Base-by-base conservation (phyloP, 2,113 vertebrate genomes). In the Neotragus pygmaeus region DNA sequence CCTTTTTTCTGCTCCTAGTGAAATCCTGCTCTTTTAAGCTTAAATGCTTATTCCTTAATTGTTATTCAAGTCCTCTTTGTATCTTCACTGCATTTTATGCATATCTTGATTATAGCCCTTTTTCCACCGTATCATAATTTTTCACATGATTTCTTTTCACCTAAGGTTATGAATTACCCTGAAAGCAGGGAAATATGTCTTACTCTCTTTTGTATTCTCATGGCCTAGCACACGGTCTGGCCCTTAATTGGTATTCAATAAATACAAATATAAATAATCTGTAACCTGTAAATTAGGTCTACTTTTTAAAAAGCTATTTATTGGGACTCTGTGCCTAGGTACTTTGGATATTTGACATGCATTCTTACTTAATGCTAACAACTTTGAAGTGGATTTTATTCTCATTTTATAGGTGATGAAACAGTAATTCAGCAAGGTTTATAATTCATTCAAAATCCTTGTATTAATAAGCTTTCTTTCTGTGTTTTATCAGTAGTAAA, bases 321-420 rank as follows among this genome's bases (percentile, higher is more conserved):
- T 73, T 85, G 27, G 66, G 33, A 7, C 14, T 84, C 1, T 81
- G 4, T 89, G 51, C 8, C 8, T 85, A n/a, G 33, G 47, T 17
- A 60, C 17, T 60, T 86, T 58, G 64, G 90, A 16, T 95, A 36
- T 88, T 84, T 91, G 49, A 85, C 25, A 6, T 87, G 7, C 13
- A 36, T 92, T 81, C 30, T 84, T 36, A 36, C 82, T 86, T 90
- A 90, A 81, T 88, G 82, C 55, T 77, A 12, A 53, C 36, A 83
- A 73, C 58, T 77, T 70, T 85, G 58, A 96, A 85, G 64, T 93
- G 57, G 43, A 53, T 96, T 93, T 75, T 94, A 47, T 47, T 80
- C 7, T 57, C n/a, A 27, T 49, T 92, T 85, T 82, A 51, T 89
- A 70, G 55, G 19, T 87, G 57, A 51, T 64, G 51, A 91, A 53